Evolutionary conservation across 2,113 vertebrate genomes (phyloP).

Genomic region (Campylomormyrus numenius): DNA sequence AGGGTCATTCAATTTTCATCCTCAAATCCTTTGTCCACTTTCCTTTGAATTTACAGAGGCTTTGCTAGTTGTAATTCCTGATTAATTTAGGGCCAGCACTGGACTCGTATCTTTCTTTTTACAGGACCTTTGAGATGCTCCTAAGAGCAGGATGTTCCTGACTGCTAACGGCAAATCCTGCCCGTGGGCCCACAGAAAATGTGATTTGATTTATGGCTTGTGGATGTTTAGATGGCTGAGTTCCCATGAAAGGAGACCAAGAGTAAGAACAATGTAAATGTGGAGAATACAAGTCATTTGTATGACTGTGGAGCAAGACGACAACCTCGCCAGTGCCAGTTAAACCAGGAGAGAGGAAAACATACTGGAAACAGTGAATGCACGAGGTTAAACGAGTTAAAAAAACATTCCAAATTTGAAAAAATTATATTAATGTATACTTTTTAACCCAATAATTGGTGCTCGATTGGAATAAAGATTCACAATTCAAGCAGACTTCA

Average conservation of each 20-base stretch:
- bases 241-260: background rate
- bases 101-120: background rate
- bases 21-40: background rate
- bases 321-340: background rate
- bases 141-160: background rate
- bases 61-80: background rate
- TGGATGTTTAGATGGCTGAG: background rate
- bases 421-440: background rate
- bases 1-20: background rate
- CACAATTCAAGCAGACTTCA: background rate
- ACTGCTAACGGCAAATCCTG: background rate
- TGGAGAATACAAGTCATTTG: background rate
- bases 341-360: background rate
- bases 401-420: background rate
- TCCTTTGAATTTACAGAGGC: background rate
- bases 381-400: background rate
- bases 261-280: background rate
- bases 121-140: background rate
- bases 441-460: background rate
- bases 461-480: background rate
- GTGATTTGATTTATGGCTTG: background rate
- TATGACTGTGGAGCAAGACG: background rate
- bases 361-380: background rate
- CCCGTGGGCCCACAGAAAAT: background rate
- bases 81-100: background rate